Evolutionary conservation across 2,113 vertebrate genomes (phyloP).

Genomic region (Dicaeum eximium): DNA sequence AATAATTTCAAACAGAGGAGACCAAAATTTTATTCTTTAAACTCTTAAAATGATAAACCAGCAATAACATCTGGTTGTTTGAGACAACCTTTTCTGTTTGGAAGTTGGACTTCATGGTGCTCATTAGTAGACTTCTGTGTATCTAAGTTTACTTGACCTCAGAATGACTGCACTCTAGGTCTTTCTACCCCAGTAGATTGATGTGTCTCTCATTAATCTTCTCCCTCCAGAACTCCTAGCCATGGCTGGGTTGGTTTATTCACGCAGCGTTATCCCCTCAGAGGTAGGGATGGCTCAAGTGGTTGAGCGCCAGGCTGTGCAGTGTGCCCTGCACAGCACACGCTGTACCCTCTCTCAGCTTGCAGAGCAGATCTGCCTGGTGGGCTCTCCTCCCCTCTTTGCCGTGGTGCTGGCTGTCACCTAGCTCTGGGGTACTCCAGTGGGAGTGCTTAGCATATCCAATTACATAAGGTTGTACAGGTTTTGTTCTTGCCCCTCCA

Average conservation of each 20-base stretch:
- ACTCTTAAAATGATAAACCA: neutral
- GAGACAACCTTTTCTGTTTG: neutral
- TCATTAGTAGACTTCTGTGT: neutral
- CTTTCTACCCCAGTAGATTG: accelerated
- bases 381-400: neutral
- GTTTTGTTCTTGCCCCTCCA: neutral
- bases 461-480: accelerated
- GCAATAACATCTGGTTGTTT: accelerated
- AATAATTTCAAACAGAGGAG: neutral
- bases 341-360: neutral
- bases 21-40: neutral
- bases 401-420: neutral
- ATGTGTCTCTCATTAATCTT: neutral
- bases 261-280: neutral
- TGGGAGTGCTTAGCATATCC: neutral
- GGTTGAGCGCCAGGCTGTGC: neutral
- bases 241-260: neutral
- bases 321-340: accelerated
- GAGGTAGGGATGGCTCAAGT: neutral
- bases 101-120: accelerated
- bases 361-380: neutral
- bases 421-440: neutral
- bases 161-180: neutral
- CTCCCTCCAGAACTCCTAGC: neutral
- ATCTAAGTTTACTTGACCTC: neutral